phyloP scores from a whole-genome alignment of 2,888 invertebrate species.

The Ptychoptera contaminata region DNA sequence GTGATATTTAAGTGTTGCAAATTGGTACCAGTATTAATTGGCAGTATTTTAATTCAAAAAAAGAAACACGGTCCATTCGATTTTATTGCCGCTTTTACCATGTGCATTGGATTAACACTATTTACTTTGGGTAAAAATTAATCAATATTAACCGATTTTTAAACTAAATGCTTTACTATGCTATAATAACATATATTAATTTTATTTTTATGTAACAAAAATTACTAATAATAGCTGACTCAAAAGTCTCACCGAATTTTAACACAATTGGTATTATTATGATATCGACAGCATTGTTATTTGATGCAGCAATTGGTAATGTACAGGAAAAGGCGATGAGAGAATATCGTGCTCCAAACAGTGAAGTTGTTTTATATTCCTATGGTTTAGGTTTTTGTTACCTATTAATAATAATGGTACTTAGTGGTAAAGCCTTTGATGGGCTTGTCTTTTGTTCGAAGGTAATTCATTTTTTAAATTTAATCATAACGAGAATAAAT shows the following conservation, averaged over 20 bases:
- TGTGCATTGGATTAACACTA: conserved; percentile 80
- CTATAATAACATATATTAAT: neutral
- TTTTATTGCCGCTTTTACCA: conserved; percentile 65
- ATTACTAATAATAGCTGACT: conserved; percentile 42
- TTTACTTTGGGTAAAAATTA: conserved; percentile 55
- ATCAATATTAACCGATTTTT: neutral
- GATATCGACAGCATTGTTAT: conserved; percentile 72
- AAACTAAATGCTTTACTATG: neutral
- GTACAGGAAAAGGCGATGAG: conserved; percentile 94
- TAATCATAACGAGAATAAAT: too few relatives aligned
- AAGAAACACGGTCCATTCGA: conserved; percentile 74
- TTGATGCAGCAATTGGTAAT: conserved; percentile 93
- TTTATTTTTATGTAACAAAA: conserved; percentile 3
- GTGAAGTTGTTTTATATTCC: conserved; percentile 85
- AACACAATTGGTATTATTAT: conserved; percentile 52
- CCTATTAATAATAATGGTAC: conserved; percentile 52
- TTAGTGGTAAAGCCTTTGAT: conserved; percentile 55
- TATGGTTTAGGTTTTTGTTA: conserved; percentile 79
- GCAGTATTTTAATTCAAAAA: conserved; percentile 82
- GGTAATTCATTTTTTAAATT: conserved; percentile 34
- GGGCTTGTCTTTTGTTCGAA: conserved; percentile 62
- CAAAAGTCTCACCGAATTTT: conserved; percentile 59
- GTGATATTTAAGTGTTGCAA: conserved; percentile 97
- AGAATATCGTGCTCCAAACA: conserved; percentile 62
- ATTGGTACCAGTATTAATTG: conserved; percentile 86